Conservation (phyloP, 2,797 vertebrate species). For the Poeciliopsis paucimaculata region DNA sequence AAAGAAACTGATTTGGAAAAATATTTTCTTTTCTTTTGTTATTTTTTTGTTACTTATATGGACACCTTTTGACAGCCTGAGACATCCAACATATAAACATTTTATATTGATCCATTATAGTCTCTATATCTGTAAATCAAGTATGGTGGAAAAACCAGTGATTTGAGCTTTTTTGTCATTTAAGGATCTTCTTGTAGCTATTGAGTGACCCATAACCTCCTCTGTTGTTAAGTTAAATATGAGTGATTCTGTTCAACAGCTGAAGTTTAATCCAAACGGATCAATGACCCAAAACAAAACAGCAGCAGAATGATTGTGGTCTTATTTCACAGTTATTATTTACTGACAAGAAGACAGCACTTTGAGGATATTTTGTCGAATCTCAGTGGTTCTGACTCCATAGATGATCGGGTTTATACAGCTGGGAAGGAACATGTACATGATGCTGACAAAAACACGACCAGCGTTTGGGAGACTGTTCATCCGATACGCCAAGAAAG, state of each 20-base stretch:
- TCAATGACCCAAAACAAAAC: background rate
- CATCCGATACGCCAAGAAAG: conserved; percentile 63
- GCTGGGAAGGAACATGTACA: conserved; percentile 43
- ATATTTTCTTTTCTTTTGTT: too few relatives aligned
- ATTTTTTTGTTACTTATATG: too few relatives aligned
- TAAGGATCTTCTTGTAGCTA: background rate
- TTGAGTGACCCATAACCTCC: background rate
- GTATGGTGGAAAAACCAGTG: background rate
- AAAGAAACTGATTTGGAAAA: too few relatives aligned
- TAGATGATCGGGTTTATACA: conserved; percentile 50
- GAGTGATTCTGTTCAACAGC: background rate
- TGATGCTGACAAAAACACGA: conserved; percentile 40
- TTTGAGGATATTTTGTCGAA: conserved; percentile 46
- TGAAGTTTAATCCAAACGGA: background rate
- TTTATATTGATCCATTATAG: too few relatives aligned
- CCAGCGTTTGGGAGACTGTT: conserved; percentile 40
- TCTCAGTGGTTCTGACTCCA: conserved; percentile 42
- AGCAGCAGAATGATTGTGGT: background rate
- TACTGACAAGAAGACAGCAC: background rate
- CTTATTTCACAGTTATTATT: background rate
- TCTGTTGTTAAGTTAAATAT: background rate
- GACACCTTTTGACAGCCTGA: too few relatives aligned
- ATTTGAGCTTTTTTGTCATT: background rate
- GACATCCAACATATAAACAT: too few relatives aligned
- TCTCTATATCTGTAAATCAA: too few relatives aligned